A percentile compares a stretch with the other conserved stretches of the same genome.
Conservation (phyloP, 2,797 vertebrate genomes). For the Gymnothorax javanicus region DNA sequence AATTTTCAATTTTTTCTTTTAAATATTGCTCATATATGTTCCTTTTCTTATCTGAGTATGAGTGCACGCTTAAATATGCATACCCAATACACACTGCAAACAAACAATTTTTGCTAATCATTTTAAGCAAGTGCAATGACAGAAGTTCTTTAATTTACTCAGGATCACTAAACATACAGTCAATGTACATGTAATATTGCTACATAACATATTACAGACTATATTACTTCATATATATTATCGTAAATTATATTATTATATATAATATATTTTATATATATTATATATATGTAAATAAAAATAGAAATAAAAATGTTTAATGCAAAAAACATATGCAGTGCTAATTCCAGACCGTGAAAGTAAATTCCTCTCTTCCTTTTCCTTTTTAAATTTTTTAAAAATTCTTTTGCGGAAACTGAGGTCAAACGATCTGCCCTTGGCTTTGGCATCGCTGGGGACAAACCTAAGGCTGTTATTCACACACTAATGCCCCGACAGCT, state of each 20-base stretch:
- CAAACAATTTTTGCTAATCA: neutral
- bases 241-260: too few relatives aligned
- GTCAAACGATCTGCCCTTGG: conserved; percentile 6
- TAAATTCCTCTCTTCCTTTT: conserved; percentile 22
- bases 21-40: neutral
- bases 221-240: too few relatives aligned
- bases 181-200: neutral
- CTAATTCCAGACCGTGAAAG: neutral
- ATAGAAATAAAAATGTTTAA: too few relatives aligned
- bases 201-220: too few relatives aligned
- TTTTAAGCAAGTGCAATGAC: neutral
- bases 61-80: neutral
- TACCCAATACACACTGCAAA: neutral
- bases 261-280: too few relatives aligned
- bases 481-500: neutral
- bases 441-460: neutral
- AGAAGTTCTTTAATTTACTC: neutral
- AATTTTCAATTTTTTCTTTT: too few relatives aligned
- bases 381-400: neutral
- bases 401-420: neutral
- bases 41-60: neutral
- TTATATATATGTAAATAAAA: too few relatives aligned
- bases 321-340: neutral
- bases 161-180: neutral
- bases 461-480: neutral